phyloP scores from a whole-genome alignment of 2,113 vertebrate genomes.

The Tichodroma muraria region DNA sequence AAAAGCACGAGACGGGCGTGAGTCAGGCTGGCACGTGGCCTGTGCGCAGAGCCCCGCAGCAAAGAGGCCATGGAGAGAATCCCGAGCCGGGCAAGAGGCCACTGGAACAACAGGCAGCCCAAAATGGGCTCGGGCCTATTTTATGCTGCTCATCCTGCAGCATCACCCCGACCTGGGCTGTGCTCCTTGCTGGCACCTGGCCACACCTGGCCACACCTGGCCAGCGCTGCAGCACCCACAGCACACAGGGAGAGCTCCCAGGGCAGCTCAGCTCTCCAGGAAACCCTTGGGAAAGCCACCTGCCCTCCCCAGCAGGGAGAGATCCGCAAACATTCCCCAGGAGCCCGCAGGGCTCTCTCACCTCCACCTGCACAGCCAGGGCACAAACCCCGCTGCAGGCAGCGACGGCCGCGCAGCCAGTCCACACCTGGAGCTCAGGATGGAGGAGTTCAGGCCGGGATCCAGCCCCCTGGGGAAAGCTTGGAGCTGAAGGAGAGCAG shows the following conservation, averaged over 20 bases:
- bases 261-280: not conserved
- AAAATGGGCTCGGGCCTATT: too few species aligned
- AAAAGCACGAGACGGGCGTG: not conserved
- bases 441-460: not conserved
- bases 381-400: not conserved
- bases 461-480: not conserved
- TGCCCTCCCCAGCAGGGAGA: not conserved
- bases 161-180: not conserved
- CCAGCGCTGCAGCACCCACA: not conserved
- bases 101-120: not conserved
- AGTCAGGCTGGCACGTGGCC: not conserved
- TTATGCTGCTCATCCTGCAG: not conserved
- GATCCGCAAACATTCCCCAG: accelerated
- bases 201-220: not conserved
- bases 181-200: not conserved
- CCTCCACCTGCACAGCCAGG: not conserved
- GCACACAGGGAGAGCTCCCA: not conserved
- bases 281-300: not conserved
- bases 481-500: not conserved
- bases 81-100: not conserved
- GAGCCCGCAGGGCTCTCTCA: not conserved
- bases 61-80: not conserved
- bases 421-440: not conserved
- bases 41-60: not conserved
- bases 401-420: too few species aligned